Evolutionary conservation across 2,888 invertebrate species (phyloP).

Genomic region (Noctua janthina): DNA sequence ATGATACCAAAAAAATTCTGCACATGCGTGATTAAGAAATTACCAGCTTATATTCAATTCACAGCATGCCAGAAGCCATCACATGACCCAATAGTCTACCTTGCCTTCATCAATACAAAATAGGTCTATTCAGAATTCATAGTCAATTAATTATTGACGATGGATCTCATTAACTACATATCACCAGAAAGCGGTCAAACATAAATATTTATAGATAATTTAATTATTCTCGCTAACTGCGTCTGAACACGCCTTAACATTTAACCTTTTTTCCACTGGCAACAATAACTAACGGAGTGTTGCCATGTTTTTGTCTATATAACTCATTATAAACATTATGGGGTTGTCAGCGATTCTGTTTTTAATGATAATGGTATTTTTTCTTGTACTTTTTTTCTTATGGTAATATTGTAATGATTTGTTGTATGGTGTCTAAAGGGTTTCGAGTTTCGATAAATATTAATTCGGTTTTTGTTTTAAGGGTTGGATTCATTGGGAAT

Average conservation of each 20-base stretch:
- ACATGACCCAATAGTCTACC: not conserved
- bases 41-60: not conserved
- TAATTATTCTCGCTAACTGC: constrained; percentile 61
- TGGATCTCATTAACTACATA: constrained; percentile 41
- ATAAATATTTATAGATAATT: constrained; percentile 63
- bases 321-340: constrained; percentile 72
- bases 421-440: constrained; percentile 43
- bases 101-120: constrained; percentile 39
- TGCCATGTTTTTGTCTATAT: constrained; percentile 72
- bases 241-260: constrained; percentile 65
- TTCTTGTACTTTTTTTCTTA: constrained; percentile 54
- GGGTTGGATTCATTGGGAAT: constrained; percentile 38
- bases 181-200: constrained; percentile 33
- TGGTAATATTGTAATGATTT: constrained; percentile 69
- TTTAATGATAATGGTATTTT: constrained; percentile 67
- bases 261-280: constrained; percentile 64
- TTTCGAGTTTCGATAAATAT: constrained; percentile 57
- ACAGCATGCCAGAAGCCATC: not conserved
- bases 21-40: not conserved
- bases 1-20: not conserved
- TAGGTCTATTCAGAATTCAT: constrained; percentile 26
- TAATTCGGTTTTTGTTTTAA: constrained; percentile 51
- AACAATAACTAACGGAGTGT: constrained; percentile 73
- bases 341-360: constrained; percentile 71
- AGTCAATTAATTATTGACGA: constrained; percentile 41